Evolutionary conservation across 2,797 vertebrate genomes (phyloP), one percentile per base, ranked within the genome.

Genomic region (Enteromius fasciolatus): DNA sequence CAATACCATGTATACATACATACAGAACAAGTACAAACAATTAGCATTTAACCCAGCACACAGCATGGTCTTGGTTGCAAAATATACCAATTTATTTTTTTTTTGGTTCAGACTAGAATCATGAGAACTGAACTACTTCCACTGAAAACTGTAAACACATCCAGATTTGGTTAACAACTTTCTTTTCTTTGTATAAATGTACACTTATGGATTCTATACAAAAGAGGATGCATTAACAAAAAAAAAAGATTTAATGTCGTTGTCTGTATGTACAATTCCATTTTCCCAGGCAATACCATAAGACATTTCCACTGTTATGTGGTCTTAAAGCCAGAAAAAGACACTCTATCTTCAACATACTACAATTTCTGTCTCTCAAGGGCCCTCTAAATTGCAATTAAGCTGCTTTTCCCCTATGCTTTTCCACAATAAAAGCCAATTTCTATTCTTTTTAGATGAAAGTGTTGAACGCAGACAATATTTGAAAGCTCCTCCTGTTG

Each of bases 401-500:
- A 23, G 23, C 28, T 64, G 20, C 52, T 50, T 44, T 48, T 44
- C 46, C 39, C 23, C 23, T 48, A 61, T 59, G 69, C 33, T 50
- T 70, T 57, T 84, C 66, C 61, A 66, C n/a, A 81, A 54, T 69
- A 77, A 78, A 86, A 78, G 76, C 61, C 64, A 63, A 75, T 83
- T 63, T 41, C 36, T n/a, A 41, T 82, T 79, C 57, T 50, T 46
- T 78, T 31, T 33, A 39, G 50, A 50, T 61, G 25, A 75, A 81
- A 83, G 46, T 70, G 64, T 79, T 78, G 77, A 72, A 78, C 6
- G 70, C 15, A 67, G 69, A 76, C 61, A 81, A 69, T 46, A 28
- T 57, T 61, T 0, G 9, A 73, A 73, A 81, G 61, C 70, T 66
- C 69, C 31, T 3, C 61, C 70, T 74, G 61, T 46, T 48, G 44